Percentiles rank a stretch among this genome's conserved stretches.
These are phyloP conservation scores for Scolopax mira DNA, from an alignment of 2,113 vertebrate species.

Conservation along the genomic window DNA sequence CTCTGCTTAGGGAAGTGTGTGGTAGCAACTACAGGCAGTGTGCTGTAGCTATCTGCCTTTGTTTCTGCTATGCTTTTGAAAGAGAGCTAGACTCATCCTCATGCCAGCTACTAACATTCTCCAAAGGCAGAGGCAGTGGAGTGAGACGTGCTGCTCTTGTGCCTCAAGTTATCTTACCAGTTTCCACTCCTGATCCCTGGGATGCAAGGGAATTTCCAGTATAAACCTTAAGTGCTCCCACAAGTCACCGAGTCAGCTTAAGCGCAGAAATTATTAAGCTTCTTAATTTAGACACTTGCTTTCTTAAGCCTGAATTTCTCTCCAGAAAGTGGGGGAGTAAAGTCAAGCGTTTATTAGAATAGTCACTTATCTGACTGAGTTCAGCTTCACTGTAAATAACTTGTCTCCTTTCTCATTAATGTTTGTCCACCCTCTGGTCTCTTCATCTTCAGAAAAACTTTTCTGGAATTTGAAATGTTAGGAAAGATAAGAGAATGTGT, in stretches of 20 bases:
- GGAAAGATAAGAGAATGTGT: neutral
- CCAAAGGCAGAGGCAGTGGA: slow-evolving; percentile 61
- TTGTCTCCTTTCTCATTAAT: neutral
- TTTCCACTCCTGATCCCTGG: slow-evolving; percentile 60
- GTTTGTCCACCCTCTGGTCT: neutral
- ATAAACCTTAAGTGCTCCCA: slow-evolving; percentile 61
- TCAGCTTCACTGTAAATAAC: slow-evolving; percentile 52
- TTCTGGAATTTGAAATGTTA: neutral
- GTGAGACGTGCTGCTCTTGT: slow-evolving; percentile 38
- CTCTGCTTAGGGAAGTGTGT: neutral
- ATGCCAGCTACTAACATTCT: slow-evolving; percentile 28
- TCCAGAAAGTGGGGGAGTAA: slow-evolving; percentile 48
- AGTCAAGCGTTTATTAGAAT: slow-evolving; percentile 59
- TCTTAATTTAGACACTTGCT: slow-evolving; percentile 77
- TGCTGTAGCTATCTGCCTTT: neutral
- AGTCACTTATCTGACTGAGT: slow-evolving; percentile 63
- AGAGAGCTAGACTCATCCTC: neutral
- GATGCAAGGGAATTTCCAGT: slow-evolving; percentile 67
- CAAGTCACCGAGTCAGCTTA: slow-evolving; percentile 68
- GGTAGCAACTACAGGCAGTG: neutral
- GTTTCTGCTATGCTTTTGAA: slow-evolving; percentile 11
- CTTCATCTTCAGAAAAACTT: slow-evolving; percentile 1
- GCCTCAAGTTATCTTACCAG: slow-evolving; percentile 68
- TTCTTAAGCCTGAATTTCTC: slow-evolving; percentile 63
- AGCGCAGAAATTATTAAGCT: slow-evolving; percentile 75